Base-by-base conservation (phyloP, 2,888 invertebrate genomes). In the Tromatobia lineatoria region DNA sequence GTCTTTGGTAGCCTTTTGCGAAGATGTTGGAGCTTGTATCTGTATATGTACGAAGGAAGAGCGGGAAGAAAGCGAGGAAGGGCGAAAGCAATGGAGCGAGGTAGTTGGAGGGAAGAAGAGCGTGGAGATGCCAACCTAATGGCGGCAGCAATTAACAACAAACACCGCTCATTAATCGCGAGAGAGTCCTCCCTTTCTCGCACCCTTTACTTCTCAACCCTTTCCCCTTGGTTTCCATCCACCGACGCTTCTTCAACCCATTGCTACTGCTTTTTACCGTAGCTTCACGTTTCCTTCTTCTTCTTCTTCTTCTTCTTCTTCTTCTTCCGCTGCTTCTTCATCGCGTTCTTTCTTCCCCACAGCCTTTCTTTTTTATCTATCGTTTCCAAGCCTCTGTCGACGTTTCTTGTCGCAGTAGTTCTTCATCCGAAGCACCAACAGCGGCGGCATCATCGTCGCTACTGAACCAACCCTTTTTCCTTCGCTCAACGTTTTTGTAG, bases 131-230 rank as follows among this genome's bases (percentile, higher is more conserved):
- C 90, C 91, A 93, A 93, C 93, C 91, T 93, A 93, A 93, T 93
- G 93, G 93, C 92, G 92, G 91, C 91, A 92, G 93, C 93, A 93
- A 93, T 93, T 93, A 93, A 93, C 93, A 93, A 93, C 93, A 93
- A 93, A 93, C 93, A 93, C 93, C 92, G 93, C 93, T 93, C 93
- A 93, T 93, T 93, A 93, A 93, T 93, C 92, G 93, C 91, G 88
- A 89, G 89, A 90, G 92, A 89, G 85, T 86, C 82, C 81, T 89
- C 87, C 83, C 87, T 88, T 87, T 89, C 85, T 86, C 83, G 86
- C 81, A 79, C 69, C 76, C 80, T 73, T 57, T 47, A 61, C 25
- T 54, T 47, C 38, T 25, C 70, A 76, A 45, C 69, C 74, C 66
- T 70, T n/a, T 23, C 66, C 50, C 61, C 59, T 66, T 52, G 67